phyloP scores from a whole-genome alignment of 2,888 invertebrate species.

The Tenthredo mesomela region DNA sequence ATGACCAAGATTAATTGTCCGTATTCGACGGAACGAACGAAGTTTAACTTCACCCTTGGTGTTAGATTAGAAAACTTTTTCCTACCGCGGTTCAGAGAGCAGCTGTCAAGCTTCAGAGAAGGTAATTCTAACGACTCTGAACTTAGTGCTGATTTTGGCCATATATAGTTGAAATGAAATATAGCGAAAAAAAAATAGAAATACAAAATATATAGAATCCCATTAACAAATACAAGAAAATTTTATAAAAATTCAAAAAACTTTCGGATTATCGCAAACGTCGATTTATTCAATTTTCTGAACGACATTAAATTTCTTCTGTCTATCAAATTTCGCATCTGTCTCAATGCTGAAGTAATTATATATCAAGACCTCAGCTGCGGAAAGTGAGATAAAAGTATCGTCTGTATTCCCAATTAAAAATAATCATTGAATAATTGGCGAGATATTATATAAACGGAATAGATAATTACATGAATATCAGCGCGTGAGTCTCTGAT shows the following conservation, averaged over 20 bases:
- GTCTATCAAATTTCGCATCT: background rate
- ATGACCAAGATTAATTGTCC: constrained; percentile 32
- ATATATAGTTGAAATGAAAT: too few species aligned
- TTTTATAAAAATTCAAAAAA: too few species aligned
- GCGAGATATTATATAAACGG: background rate
- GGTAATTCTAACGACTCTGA: background rate
- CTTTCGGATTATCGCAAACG: too few species aligned
- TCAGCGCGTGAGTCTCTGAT: background rate
- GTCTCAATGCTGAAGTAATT: background rate
- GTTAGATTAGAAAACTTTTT: constrained; percentile 35
- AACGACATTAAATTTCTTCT: background rate
- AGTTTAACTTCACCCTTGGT: background rate
- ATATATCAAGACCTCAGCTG: background rate
- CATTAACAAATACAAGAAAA: background rate
- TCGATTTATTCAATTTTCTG: background rate
- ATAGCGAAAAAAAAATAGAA: background rate
- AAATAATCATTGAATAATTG: background rate
- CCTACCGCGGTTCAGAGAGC: background rate
- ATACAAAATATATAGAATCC: too few species aligned
- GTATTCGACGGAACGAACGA: constrained; percentile 9
- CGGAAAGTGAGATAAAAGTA: background rate
- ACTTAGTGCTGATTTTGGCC: background rate
- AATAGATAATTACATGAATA: background rate
- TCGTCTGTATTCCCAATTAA: background rate
- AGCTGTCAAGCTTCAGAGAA: constrained; percentile 22